phyloP scores from a whole-genome alignment of 2,888 invertebrate species.

The Coleophora deauratella region DNA sequence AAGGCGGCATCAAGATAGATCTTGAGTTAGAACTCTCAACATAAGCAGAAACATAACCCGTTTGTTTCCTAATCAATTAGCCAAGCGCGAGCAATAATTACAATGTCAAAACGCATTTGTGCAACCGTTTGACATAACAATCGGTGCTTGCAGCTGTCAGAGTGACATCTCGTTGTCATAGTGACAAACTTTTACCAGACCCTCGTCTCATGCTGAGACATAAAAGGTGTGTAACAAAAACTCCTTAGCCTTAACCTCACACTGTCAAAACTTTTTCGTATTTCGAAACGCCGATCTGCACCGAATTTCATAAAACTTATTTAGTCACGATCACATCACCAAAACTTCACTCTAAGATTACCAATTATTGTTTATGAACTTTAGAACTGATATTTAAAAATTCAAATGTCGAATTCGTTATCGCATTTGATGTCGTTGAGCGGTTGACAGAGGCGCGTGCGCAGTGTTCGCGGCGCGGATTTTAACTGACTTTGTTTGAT shows the following conservation, averaged over 20 bases:
- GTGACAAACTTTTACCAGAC: conserved; percentile 6
- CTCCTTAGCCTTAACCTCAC: conserved; percentile 9
- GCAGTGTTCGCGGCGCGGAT: conserved; percentile 52
- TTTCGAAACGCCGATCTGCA: conserved; percentile 20
- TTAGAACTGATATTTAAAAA: conserved; percentile 9
- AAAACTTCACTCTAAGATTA: conserved; percentile 7
- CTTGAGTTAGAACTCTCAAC: conserved; percentile 13
- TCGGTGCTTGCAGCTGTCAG: conserved; percentile 22
- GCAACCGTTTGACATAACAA: conserved; percentile 28
- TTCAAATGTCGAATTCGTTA: conserved; percentile 23
- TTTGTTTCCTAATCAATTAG: conserved; percentile 27
- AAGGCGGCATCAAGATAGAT: conserved; percentile 7
- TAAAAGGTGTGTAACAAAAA: conserved; percentile 9
- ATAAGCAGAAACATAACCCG: conserved; percentile 13
- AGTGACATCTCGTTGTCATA: conserved; percentile 19
- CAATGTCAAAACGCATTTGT: conserved; percentile 30
- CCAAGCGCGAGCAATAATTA: conserved; percentile 26
- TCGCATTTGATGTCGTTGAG: conserved; percentile 21
- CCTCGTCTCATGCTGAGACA: conserved; percentile 1
- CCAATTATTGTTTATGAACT: not conserved
- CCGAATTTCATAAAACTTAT: conserved; percentile 6
- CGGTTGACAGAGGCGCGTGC: conserved; percentile 48
- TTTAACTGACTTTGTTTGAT: conserved; percentile 47
- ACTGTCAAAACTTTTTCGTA: conserved; percentile 5
- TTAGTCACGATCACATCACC: conserved; percentile 3